phyloP scores from a whole-genome alignment of 2,797 vertebrate species.

The Neosilurus hyrtlii region DNA sequence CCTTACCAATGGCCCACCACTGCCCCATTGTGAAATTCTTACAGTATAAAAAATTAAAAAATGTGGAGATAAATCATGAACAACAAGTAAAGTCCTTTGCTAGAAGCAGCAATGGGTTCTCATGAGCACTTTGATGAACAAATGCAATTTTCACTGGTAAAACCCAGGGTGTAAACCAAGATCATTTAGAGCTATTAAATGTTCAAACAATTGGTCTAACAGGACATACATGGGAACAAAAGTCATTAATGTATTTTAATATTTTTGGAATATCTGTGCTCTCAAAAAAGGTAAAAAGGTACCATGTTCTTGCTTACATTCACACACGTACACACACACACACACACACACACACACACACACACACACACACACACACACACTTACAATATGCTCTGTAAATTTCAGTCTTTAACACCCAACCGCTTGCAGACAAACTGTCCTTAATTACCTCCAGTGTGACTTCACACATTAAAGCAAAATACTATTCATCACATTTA shows the following conservation, averaged over 20 bases:
- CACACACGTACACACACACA: too few relatives aligned
- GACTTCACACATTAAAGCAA: not conserved
- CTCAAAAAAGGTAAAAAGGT: too few relatives aligned
- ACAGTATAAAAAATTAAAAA: too few relatives aligned
- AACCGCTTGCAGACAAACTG: not conserved
- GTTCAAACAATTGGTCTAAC: not conserved
- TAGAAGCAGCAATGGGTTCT: too few relatives aligned
- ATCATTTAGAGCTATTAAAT: not conserved
- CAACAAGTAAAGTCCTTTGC: too few relatives aligned
- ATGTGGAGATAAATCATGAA: too few relatives aligned
- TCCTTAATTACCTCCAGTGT: not conserved
- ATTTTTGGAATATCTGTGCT: not conserved
- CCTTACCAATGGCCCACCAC: too few relatives aligned
- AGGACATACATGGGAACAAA: too few relatives aligned
- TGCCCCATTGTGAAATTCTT: too few relatives aligned
- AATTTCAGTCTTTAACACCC: not conserved
- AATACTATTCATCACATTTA: not conserved
- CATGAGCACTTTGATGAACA: not conserved
- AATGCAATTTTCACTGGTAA: not conserved
- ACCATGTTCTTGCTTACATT: too few relatives aligned
- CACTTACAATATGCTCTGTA: not conserved
- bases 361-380: not conserved
- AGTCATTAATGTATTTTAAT: too few relatives aligned
- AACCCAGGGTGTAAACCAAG: not conserved
- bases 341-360: not conserved